phyloP scores from a whole-genome alignment of 2,113 vertebrate genomes.

The Lophotis ruficrista region DNA sequence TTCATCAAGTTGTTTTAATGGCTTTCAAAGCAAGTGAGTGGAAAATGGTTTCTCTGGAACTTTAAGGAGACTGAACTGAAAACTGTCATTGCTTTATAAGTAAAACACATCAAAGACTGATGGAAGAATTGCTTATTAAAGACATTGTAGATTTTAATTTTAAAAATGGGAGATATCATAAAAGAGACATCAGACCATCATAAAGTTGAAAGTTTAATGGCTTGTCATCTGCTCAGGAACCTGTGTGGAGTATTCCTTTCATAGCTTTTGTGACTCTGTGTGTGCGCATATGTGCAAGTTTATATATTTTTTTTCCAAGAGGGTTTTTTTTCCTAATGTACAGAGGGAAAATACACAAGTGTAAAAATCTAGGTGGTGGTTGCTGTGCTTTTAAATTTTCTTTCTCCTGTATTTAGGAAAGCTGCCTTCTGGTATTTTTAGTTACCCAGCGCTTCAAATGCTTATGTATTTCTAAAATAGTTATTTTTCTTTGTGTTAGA shows the following conservation, averaged over 20 bases:
- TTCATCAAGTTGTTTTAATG: conserved; percentile 73
- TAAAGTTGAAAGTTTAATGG: conserved; percentile 52
- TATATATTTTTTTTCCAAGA: neutral
- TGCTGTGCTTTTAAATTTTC: neutral
- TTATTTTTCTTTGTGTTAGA: neutral
- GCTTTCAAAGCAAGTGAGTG: conserved; percentile 74
- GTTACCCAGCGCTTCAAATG: neutral
- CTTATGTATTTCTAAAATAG: neutral
- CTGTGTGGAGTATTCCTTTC: conserved; percentile 21
- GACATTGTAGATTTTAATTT: conserved; percentile 44
- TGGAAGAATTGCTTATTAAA: conserved; percentile 63
- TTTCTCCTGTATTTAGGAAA: neutral
- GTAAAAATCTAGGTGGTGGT: neutral
- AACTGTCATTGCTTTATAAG: conserved; percentile 60
- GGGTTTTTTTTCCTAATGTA: neutral
- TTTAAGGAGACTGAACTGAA: conserved; percentile 59
- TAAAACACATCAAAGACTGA: conserved; percentile 59
- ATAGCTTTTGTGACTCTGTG: neutral
- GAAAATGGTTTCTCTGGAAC: conserved; percentile 72
- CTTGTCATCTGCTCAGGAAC: conserved; percentile 26
- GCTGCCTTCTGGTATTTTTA: neutral
- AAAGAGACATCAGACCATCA: conserved; percentile 43
- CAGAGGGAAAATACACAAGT: neutral
- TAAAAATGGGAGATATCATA: conserved; percentile 23
- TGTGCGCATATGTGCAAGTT: neutral